Base-by-base conservation (phyloP, 2,113 vertebrate genomes). In the Eurypyga helias region DNA sequence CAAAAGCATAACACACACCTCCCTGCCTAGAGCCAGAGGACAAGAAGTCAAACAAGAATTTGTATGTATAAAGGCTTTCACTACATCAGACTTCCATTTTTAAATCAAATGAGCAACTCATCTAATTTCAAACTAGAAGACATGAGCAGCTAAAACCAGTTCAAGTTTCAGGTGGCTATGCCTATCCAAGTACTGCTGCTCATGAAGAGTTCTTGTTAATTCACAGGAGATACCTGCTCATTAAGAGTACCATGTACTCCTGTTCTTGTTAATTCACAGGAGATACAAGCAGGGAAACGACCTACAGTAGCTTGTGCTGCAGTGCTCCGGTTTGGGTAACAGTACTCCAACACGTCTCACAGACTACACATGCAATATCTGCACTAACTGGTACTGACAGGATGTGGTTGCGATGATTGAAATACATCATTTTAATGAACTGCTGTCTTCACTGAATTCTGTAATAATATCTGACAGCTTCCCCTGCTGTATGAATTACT, bases 371-470 rank as follows among this genome's bases (percentile, higher is more conserved):
- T 78, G 38, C 69, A 83, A 87, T 26, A 46, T 17, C 38, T 94
- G 48, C 93, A 62, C 41, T 86, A 64, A 78, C 36, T 77, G 67
- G 25, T 54, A n/a, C 21, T 75, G 95, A 64, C 62, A 92, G 91
- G 89, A 58, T 76, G 73, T 33, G 80, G 92, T 57, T 92, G 89
- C 55, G 84, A 57, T 87, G 83, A 79, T 29, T 62, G 83, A 97
- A 94, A 94, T 36, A 78, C 83, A 75, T 90, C 38, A 93, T 91
- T 93, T 95, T 94, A 97, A 97, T 96, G 95, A 97, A 93, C 87
- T 66, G 71, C 62, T 97, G 69, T 95, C 89, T 95, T 96, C 87
- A 66, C 65, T 88, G 85, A 91, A 83, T 61, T 90, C 83, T 75
- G 25, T n/a, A 58, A 67, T n/a, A 81, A 33, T 38, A 93, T 33